These are phyloP conservation scores for Mesitornis unicolor DNA, from an alignment of 2,113 vertebrate genomes.

Conservation along the genomic window DNA sequence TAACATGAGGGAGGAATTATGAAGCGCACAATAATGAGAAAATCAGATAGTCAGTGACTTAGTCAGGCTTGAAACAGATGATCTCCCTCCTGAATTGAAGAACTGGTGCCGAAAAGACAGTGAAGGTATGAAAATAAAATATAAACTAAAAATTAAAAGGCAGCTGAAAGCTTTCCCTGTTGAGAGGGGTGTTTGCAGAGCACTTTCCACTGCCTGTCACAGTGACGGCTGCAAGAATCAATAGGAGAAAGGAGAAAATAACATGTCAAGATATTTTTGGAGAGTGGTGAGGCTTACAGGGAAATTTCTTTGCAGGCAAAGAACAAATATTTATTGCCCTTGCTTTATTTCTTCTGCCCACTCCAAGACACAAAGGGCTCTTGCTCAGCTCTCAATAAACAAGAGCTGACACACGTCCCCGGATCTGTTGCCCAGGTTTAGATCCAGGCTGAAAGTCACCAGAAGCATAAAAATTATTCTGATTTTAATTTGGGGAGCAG, in stretches of 20 bases:
- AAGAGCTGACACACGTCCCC: not conserved
- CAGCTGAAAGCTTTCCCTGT: not conserved
- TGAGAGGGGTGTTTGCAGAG: not conserved
- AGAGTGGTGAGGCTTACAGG: not conserved
- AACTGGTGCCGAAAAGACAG: not conserved
- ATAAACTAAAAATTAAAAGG: not conserved
- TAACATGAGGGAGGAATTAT: not conserved
- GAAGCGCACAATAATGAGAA: not conserved
- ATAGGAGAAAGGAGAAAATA: conserved; percentile 23
- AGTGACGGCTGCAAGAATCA: conserved; percentile 15
- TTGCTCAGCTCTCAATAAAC: not conserved
- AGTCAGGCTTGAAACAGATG: not conserved
- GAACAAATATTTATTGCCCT: not conserved
- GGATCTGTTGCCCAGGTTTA: not conserved
- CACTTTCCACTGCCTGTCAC: conserved; percentile 9
- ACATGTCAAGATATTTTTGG: conserved; percentile 20
- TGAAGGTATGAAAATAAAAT: not conserved
- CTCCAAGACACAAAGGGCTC: not conserved
- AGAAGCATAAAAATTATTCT: not conserved
- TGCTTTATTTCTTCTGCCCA: not conserved
- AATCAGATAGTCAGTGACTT: not conserved
- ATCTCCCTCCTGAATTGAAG: not conserved
- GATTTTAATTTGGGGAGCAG: not conserved
- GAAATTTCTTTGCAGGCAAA: conserved; percentile 23
- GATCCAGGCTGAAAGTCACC: not conserved